These are phyloP conservation scores for Sporophila hypoxantha DNA, from an alignment of 2,113 vertebrate genomes.

Conservation along the genomic window DNA sequence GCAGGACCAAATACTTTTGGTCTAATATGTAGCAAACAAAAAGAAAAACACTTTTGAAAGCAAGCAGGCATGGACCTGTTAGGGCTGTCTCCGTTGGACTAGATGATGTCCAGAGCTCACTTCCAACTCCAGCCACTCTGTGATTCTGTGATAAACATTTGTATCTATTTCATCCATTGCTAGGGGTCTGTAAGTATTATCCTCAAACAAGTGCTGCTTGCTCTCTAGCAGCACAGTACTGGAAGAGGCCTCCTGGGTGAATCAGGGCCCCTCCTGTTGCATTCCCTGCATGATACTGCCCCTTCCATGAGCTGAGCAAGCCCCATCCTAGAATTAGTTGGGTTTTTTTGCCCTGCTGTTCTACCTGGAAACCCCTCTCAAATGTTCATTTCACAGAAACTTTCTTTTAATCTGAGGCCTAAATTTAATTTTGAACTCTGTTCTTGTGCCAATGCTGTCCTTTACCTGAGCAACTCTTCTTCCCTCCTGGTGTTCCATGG, in stretches of 20 bases:
- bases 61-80: not conserved
- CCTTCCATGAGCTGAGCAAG: not conserved
- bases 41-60: not conserved
- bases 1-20: not conserved
- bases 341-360: not conserved
- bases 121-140: not conserved
- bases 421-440: not conserved
- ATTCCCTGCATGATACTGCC: not conserved
- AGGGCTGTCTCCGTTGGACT: not conserved
- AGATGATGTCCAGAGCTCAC: not conserved
- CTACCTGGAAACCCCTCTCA: not conserved
- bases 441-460: not conserved
- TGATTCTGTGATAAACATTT: not conserved
- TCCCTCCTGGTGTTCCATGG: not conserved
- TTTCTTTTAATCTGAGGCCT: not conserved
- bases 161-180: not conserved
- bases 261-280: not conserved
- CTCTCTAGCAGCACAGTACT: not conserved
- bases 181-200: not conserved
- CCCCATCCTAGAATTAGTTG: not conserved
- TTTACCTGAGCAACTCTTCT: not conserved
- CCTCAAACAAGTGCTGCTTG: not conserved
- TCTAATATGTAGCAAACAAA: not conserved
- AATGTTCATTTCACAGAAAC: not conserved
- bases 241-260: not conserved